Percentiles rank a stretch among this genome's conserved stretches.
Conservation (phyloP, 2,888 invertebrate genomes). For the Pristionchus arcanus region DNA sequence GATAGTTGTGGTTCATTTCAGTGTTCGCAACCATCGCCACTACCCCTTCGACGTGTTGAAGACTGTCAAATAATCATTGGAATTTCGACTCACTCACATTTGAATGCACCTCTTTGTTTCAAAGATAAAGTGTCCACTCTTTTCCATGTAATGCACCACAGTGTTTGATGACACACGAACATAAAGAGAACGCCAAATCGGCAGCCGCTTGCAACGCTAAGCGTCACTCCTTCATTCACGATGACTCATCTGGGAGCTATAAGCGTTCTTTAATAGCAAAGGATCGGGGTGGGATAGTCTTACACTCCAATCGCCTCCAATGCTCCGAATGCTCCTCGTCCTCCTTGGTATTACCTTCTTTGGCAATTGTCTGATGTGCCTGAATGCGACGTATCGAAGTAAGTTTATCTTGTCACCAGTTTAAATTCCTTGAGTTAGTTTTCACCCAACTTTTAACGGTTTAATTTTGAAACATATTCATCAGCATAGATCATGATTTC, state of each 20-base stretch:
- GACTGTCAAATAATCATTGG: not conserved
- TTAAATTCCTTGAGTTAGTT: too few relatives aligned
- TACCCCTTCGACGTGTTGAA: slow-evolving; percentile 14
- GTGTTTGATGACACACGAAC: too few relatives aligned
- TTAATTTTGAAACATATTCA: too few relatives aligned
- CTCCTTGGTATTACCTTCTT: not conserved
- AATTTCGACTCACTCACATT: not conserved
- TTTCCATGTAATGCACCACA: too few relatives aligned
- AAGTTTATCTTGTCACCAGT: too few relatives aligned
- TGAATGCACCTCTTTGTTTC: not conserved
- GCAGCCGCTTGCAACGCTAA: not conserved
- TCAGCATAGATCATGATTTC: too few relatives aligned
- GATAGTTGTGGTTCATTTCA: too few relatives aligned
- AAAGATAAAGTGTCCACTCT: not conserved
- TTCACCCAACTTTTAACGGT: too few relatives aligned
- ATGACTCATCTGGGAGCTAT: not conserved
- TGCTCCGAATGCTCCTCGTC: not conserved
- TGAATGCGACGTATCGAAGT: not conserved
- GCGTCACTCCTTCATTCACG: not conserved
- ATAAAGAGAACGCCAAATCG: too few relatives aligned
- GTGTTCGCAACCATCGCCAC: slow-evolving; percentile 1
- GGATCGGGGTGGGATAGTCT: not conserved
- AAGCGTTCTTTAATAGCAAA: not conserved
- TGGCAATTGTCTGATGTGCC: not conserved
- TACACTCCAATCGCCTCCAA: not conserved